Evolutionary conservation across 2,113 vertebrate species (phyloP), one percentile per base, ranked within the genome.

Genomic region (Dendropsophus ebraccatus): DNA sequence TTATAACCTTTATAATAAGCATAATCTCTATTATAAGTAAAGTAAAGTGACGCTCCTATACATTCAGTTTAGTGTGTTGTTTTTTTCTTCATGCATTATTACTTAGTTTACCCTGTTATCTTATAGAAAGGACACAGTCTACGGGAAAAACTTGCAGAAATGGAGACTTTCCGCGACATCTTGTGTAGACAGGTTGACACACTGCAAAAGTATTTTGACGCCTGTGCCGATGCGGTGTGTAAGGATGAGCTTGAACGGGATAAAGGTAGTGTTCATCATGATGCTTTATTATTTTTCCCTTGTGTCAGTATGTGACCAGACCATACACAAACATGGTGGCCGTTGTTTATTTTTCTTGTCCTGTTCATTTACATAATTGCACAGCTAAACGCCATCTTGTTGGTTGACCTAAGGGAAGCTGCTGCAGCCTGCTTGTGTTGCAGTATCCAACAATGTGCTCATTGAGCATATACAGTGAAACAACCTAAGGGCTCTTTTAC

Each of bases 161-260:
- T 99, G 97, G 98, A 99, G 93, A 99, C 98, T 4, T 99, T 99
- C 90, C 94, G 98, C 90, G 98, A 99, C 88, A 99, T 99, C 89
- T 94, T 96, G 2, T 96, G 95, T 85, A 92, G 95, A 92, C 95
- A 95, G 87, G 95, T 96, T 50, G 95, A 96, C 90, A 96, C 95
- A 69, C 91, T 96, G 3, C 95, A 96, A 87, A 96, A 96, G 88
- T 96, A 90, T 86, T 96, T 96, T n/a, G 95, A 96, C 91, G 94
- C 91, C 16, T 96, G 97, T 87, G 96, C 97, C 11, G 96, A 97
- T 91, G 95, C 91, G 5, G 96, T 98, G 88, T 97, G 95, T 91
- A 98, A 97, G 93, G 97, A 99, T 78, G 97, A 98, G 90, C 95
- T 99, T 89, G 96, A 97, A 90, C 95, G 97, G 83, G 98, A 99